A percentile compares a stretch with the other conserved stretches of the same genome.
These are phyloP conservation scores for Trissolcus basalis DNA, from an alignment of 1,140 invertebrate species.

Conservation along the genomic window DNA sequence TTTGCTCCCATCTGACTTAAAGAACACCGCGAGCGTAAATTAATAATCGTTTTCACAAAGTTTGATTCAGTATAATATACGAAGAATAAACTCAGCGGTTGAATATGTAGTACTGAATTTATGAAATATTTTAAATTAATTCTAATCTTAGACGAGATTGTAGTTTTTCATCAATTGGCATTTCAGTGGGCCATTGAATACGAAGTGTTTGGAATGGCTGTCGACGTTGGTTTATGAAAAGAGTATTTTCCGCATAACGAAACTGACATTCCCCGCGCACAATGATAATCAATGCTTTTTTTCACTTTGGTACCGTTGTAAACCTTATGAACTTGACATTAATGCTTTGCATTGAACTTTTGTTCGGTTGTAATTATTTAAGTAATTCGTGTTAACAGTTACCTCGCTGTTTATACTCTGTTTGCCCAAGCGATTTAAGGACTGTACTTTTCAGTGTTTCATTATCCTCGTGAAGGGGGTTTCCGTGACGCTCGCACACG, in stretches of 20 bases:
- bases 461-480: no score
- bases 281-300: conserved; percentile 48
- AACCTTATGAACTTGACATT: conserved; percentile 40
- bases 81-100: no score
- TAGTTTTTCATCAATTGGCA: conserved; percentile 47
- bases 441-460: no score
- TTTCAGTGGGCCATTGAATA: conserved; percentile 34
- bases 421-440: no score
- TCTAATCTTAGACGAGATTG: conserved; percentile 12
- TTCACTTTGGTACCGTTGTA: conserved; percentile 22
- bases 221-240: conserved; percentile 48
- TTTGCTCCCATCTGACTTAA: no score
- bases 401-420: no score
- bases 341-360: conserved; percentile 15
- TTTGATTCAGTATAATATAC: no score
- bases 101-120: not conserved
- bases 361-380: conserved; percentile 21
- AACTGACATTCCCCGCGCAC: conserved; percentile 34
- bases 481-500: no score
- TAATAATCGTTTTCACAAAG: no score
- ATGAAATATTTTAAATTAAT: conserved; percentile 27
- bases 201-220: conserved; percentile 41
- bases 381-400: not conserved
- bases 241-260: conserved; percentile 44
- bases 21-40: no score